Conservation (phyloP, 1,140 invertebrate species). For the Bombus turneri region DNA sequence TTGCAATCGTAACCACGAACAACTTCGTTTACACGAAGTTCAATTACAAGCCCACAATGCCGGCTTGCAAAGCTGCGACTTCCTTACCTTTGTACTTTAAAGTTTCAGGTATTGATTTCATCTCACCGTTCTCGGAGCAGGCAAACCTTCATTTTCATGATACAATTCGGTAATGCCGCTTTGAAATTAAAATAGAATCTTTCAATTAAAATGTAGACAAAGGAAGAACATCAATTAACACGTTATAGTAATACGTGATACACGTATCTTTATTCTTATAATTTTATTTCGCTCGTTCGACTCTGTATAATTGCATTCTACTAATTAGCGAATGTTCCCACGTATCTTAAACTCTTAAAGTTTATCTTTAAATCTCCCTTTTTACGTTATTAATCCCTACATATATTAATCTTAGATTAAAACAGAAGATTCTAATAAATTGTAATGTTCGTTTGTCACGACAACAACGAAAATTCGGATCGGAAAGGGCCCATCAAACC, state of each 20-base stretch:
- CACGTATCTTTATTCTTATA: neutral
- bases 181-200: neutral
- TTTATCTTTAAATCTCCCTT: neutral
- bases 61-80: conserved; percentile 15
- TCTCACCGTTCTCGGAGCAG: neutral
- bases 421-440: neutral
- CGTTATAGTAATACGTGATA: neutral
- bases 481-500: too few relatives aligned
- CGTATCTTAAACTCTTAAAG: too few relatives aligned
- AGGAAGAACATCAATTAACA: neutral
- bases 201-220: neutral
- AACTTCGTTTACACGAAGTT: conserved; percentile 9
- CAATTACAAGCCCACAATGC: conserved; percentile 14
- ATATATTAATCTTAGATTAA: too few relatives aligned
- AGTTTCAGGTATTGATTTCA: conserved; percentile 15
- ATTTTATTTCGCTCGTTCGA: neutral
- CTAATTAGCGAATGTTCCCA: too few relatives aligned
- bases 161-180: neutral
- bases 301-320: too few relatives aligned
- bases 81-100: conserved; percentile 17
- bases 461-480: neutral
- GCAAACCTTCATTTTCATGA: neutral
- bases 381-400: neutral
- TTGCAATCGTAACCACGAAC: conserved; percentile 4
- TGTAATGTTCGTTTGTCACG: neutral